Percentiles rank a stretch among this genome's conserved stretches.
phyloP scores from a whole-genome alignment of 2,888 invertebrate genomes.

The Diadromus collaris region DNA sequence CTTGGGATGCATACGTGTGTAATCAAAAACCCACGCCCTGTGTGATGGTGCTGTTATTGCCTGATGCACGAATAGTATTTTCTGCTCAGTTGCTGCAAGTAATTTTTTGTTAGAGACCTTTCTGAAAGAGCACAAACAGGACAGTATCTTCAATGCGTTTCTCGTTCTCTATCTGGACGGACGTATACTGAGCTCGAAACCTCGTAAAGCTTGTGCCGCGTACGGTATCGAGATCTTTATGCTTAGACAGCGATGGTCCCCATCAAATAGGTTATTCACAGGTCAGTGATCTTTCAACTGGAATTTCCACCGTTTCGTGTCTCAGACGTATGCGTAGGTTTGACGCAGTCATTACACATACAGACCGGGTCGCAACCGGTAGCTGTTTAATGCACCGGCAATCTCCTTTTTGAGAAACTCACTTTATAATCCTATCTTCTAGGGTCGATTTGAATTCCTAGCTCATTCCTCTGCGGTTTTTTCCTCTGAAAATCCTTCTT shows the following conservation, averaged over 20 bases:
- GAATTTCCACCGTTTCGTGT: constrained; percentile 23
- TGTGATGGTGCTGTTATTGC: neutral
- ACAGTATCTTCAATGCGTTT: neutral
- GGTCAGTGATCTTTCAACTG: constrained; percentile 27
- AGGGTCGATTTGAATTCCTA: neutral
- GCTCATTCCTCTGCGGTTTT: no score
- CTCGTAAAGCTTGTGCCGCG: neutral
- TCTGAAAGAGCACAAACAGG: neutral
- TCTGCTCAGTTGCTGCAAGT: constrained; percentile 14
- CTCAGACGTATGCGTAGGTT: neutral
- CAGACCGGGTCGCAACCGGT: neutral
- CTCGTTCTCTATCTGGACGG: neutral
- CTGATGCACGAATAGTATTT: constrained; percentile 8
- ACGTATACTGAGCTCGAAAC: neutral
- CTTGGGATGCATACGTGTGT: neutral
- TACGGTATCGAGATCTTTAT: constrained; percentile 24
- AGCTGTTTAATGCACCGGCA: neutral
- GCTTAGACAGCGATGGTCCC: neutral
- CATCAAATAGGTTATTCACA: neutral
- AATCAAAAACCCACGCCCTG: constrained; percentile 25
- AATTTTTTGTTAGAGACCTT: constrained; percentile 13
- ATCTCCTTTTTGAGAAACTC: neutral
- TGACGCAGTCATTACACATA: neutral
- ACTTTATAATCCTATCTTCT: neutral
- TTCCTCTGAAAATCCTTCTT: no score